Evolutionary conservation across 2,113 vertebrate species (phyloP), one percentile per base, ranked within the genome.

Genomic region (Zootoca vivipara): DNA sequence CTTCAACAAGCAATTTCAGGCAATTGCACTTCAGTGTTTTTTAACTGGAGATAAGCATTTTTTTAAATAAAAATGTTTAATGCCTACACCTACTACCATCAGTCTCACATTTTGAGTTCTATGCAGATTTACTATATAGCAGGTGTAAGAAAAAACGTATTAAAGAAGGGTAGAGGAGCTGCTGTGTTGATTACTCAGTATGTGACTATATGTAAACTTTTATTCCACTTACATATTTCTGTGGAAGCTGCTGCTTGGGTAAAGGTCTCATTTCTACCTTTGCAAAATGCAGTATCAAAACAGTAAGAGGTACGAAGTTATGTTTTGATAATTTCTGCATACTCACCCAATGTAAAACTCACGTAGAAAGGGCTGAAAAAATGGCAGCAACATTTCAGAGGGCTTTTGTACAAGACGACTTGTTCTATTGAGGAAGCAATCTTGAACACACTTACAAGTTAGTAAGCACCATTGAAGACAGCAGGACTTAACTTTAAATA

Each of bases 321-420:
- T 33, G 18, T 73, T 73, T 20, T 73, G 33, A 18, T 33, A 35
- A 18, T 73, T 62, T 15, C 58, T 62, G 35, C 18, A 38, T 73
- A 73, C 46, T 82, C 81, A 62, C 33, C 33, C 20, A 13, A 78
- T 52, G 18, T 13, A 33, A 67, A 83, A 69, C 26, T 28, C 26
- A 20, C 33, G 67, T 52, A 40, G 15, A 85, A 75, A 85, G 2
- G 46, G 28, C 26, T 33, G 56, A 74, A 74, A 84, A 24, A 82
- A 65, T 15, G 28, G 24, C 38, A 35, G 58, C 52, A 62, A 10
- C 38, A 93, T 70, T 94, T 94, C 92, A 95, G 93, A 95, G 92
- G 90, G 84, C 92, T 91, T 91, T 92, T 94, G 89, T 93, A 90
- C 88, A 95, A 93, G 95, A 96, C 94, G 94, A 96, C 93, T 92